Base-by-base conservation (phyloP, 2,888 invertebrate genomes). In the Harpagoxenus sublaevis region DNA sequence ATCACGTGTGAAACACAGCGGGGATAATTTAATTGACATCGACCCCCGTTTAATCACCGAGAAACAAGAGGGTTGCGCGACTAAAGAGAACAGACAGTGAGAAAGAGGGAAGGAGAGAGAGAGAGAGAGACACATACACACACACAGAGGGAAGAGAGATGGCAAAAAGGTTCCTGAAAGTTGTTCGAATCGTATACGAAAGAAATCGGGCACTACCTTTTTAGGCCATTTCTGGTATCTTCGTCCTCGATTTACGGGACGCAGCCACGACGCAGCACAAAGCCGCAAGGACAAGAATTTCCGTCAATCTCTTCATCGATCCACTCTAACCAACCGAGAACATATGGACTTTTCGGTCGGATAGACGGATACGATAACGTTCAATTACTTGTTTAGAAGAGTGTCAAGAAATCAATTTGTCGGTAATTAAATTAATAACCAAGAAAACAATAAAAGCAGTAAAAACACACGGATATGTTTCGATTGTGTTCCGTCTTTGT, bases 11-110 rank as follows among this genome's bases (percentile, higher is more conserved):
- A 81, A 81, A 62, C 60, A 60, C 45, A 57, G 18, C 60, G 18
- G 42, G 48, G 23, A 71, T 71, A 87, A 89, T 87, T 84, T 84
- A 87, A 87, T 89, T 88, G 85, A 88, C 83, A 85, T 83, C 75
- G 70, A 73, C 18, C 51, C 4, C 45, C 62, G 70, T 66, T 81
- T 73, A 81, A 81, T 81, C 73, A 81, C 48, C 48, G 39, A 60
- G 60, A 81, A 73, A 71, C 73, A 73, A 60, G 57, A 3, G 60
- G 5, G 8, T 23, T 39, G 12, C 48, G 35, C 10, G 8, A 70
- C 35, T 9, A 66, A 70, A 78, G 53, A 53, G 35, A 45, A 45
- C 39, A 42, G n/a, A 48, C 3, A 62, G 6, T 55, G 18, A 28
- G 12, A 42, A 18, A 45, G 57, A 73, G 12, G 23, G 39, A 9